Conservation (phyloP, 1,140 invertebrate genomes). For the Lasioglossum baleicum region DNA sequence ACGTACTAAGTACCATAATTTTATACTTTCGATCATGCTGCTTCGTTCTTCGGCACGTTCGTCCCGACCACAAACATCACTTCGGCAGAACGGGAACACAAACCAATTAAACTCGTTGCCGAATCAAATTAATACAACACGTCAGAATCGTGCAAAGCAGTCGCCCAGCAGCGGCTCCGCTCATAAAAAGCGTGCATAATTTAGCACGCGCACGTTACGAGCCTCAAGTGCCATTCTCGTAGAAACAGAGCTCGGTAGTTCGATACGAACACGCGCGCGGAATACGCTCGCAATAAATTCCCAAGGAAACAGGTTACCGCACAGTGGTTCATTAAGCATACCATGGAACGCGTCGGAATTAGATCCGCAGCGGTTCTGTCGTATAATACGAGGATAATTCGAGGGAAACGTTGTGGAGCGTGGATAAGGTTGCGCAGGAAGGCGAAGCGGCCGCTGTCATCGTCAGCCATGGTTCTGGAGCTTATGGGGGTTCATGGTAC, state of each 20-base stretch:
- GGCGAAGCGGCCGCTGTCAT: slow-evolving; percentile 40
- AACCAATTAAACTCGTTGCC: too few relatives aligned
- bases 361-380: neutral
- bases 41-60: too few relatives aligned
- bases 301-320: neutral
- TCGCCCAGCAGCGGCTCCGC: too few relatives aligned
- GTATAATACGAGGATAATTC: neutral
- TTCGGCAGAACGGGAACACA: too few relatives aligned
- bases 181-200: neutral
- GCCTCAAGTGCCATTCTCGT: neutral
- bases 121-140: too few relatives aligned
- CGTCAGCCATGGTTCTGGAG: slow-evolving; percentile 29
- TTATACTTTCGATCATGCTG: too few relatives aligned
- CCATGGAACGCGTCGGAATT: neutral
- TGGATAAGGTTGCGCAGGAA: slow-evolving; percentile 23
- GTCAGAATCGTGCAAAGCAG: too few relatives aligned
- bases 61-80: too few relatives aligned
- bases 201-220: neutral
- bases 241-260: neutral
- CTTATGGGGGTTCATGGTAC: slow-evolving; percentile 23
- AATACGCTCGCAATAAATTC: neutral
- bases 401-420: slow-evolving; percentile 3
- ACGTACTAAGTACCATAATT: too few relatives aligned
- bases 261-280: neutral
- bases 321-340: neutral